Base-by-base conservation (phyloP, 2,888 invertebrate species). In the Eumerus sabulonum region DNA sequence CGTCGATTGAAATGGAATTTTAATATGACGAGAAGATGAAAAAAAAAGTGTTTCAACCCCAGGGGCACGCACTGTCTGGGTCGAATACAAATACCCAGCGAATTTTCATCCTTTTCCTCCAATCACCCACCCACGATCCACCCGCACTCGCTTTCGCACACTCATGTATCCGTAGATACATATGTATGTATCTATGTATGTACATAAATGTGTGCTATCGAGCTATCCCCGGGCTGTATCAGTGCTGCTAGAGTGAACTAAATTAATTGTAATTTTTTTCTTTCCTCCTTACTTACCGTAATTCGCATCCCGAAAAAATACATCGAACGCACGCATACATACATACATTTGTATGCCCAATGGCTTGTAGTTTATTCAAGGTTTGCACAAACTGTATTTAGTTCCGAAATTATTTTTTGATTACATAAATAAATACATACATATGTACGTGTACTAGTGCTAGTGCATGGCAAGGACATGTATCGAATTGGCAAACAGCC, bases 181-280 rank as follows among this genome's bases (percentile, higher is more conserved):
- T 27, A 27, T 7, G 7, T 27, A 27, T 7, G 7, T 27, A 27
- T 27, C 2, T 7, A 27, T 27, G 7, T 27, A 7, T 27, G 7
- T 27, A 2, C 27, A 7, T 27, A 7, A 7, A 27, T 27, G 68
- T 57, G 68, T 47, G 45, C 72, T 53, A 71, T 42, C 40, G 38
- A 56, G 16, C 40, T 68, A 16, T 53, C 79, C 79, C 27, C 54
- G 53, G 79, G 79, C 68, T 64, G 44, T 60, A 70, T 74, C 79
- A 64, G 60, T 64, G 56, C 59, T 79, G 68, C 40, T 51, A 79
- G 73, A 74, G 17, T 68, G 74, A 60, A 79, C 79, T 70, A 73
- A 79, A 79, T 79, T 79, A 79, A 79, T 79, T 79, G 73, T 60
- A 64, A 53, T 59, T 68, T 57, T 79, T 66, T 67, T 67, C 40